Evolutionary conservation across 2,888 invertebrate species (phyloP).

Genomic region (Exephanes ischioxanthus): DNA sequence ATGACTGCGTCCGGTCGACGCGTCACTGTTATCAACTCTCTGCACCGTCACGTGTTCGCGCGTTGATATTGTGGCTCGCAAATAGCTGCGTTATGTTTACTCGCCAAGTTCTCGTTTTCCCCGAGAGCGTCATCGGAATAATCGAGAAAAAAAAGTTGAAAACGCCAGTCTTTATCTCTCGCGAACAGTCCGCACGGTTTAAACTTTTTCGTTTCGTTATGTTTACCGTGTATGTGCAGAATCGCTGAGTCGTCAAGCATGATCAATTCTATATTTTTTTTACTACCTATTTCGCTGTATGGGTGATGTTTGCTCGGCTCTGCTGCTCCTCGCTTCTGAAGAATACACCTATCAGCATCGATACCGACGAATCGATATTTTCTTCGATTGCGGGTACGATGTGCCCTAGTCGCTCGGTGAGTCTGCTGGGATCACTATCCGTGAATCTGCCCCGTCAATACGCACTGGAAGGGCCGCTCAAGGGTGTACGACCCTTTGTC

Average conservation of each 20-base stretch:
- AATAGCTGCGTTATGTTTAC: slow-evolving; percentile 1
- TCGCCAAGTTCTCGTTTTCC: not conserved
- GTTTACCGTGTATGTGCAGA: not conserved
- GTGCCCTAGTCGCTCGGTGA: not conserved
- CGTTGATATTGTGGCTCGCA: not conserved
- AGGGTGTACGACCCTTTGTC: slow-evolving; percentile 19
- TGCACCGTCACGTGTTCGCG: slow-evolving; percentile 10
- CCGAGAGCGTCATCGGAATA: slow-evolving; percentile 6
- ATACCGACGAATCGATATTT: slow-evolving; percentile 17
- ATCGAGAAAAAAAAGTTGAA: slow-evolving; percentile 4
- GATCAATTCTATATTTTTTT: slow-evolving; percentile 6
- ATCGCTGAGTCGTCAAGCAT: not conserved
- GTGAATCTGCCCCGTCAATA: not conserved
- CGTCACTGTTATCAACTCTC: slow-evolving; percentile 22
- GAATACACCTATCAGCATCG: not conserved
- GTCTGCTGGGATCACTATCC: not conserved
- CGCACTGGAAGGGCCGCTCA: slow-evolving; percentile 1
- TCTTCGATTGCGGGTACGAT: slow-evolving; percentile 9
- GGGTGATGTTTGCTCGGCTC: slow-evolving; percentile 2
- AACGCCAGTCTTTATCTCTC: slow-evolving; percentile 8
- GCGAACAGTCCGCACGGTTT: not conserved
- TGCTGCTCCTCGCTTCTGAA: not conserved
- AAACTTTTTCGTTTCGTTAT: slow-evolving; percentile 2
- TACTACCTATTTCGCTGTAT: not conserved
- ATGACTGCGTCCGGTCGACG: not conserved